Evolutionary conservation across 1,140 invertebrate genomes (phyloP).

Genomic region (Semibalanus balanoides): DNA sequence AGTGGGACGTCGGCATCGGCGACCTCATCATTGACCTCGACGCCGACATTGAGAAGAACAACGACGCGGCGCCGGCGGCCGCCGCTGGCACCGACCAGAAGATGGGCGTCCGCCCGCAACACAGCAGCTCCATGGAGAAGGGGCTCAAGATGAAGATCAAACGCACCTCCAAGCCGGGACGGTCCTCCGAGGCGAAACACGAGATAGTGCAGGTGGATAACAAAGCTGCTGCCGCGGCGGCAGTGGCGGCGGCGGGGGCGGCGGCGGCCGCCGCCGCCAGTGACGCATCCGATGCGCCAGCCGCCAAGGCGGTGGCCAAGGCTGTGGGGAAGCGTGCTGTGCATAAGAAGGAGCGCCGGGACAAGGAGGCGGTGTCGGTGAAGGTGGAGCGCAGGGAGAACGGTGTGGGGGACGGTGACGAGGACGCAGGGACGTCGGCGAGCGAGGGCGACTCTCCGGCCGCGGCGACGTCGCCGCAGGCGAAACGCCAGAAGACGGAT

Average conservation of each 20-base stretch:
- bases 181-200: slow-evolving; percentile 59
- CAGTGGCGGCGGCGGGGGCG: no score
- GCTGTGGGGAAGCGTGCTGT: background rate
- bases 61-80: background rate
- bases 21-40: slow-evolving; percentile 89
- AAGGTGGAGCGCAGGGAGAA: background rate
- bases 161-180: slow-evolving; percentile 45
- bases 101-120: background rate
- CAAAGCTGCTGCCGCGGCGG: no score
- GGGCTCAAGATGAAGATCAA: slow-evolving; percentile 98
- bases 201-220: slow-evolving; percentile 52
- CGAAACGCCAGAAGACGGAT: background rate
- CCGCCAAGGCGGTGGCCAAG: background rate
- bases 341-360: background rate
- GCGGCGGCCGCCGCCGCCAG: no score
- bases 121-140: slow-evolving; percentile 42
- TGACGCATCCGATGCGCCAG: no score
- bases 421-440: background rate
- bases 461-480: background rate
- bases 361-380: background rate
- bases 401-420: background rate
- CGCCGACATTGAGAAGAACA: slow-evolving; percentile 44
- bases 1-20: slow-evolving; percentile 87
- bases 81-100: background rate
- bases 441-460: background rate